Conservation (phyloP, 1,140 invertebrate species). For the Cydia strobilella region DNA sequence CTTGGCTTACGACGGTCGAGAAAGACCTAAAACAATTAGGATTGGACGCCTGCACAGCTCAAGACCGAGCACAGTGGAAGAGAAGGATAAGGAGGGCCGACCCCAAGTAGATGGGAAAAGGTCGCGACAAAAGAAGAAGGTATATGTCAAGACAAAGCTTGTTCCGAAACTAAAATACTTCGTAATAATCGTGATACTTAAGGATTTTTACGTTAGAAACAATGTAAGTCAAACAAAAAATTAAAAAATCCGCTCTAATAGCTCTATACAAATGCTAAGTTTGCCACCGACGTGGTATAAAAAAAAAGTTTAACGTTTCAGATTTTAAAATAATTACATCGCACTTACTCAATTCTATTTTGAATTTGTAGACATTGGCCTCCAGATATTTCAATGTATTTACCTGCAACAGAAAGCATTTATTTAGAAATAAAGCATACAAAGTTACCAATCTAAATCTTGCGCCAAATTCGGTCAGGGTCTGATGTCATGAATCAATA, state of each 20-base stretch:
- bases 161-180: conserved; percentile 37
- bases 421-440: conserved; percentile 11
- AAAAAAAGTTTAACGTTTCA: background rate
- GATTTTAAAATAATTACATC: background rate
- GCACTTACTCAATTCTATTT: background rate
- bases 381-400: background rate
- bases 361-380: background rate
- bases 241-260: too few species aligned
- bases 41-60: too few species aligned
- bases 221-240: too few species aligned
- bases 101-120: too few species aligned
- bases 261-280: too few species aligned
- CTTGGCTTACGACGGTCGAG: too few species aligned
- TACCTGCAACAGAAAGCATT: conserved; percentile 26
- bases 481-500: conserved; percentile 28
- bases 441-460: conserved; percentile 14
- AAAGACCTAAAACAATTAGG: too few species aligned
- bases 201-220: background rate
- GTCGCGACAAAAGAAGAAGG: too few species aligned
- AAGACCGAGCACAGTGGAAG: too few species aligned
- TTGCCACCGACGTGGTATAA: too few species aligned
- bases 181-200: conserved; percentile 33
- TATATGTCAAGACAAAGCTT: conserved; percentile 60
- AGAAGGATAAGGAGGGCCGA: too few species aligned
- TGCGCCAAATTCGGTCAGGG: conserved; percentile 25